These are phyloP conservation scores for Sisyra nigra DNA, from an alignment of 2,888 invertebrate species.

Conservation along the genomic window DNA sequence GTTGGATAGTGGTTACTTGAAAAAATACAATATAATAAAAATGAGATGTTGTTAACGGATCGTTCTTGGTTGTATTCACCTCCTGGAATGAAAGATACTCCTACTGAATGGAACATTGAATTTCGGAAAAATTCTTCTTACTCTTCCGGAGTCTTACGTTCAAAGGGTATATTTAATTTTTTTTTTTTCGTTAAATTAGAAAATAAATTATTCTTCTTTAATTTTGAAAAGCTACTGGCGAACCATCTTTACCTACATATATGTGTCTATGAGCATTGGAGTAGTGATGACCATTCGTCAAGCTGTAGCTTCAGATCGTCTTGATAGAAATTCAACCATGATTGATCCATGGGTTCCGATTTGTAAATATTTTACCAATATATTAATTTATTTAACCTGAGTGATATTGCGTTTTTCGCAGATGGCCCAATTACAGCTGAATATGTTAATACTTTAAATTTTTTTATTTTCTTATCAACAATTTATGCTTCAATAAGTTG, in stretches of 20 bases:
- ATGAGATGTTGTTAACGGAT: conserved; percentile 52
- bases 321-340: conserved; percentile 42
- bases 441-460: not conserved
- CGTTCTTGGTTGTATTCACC: conserved; percentile 72
- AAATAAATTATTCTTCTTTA: conserved; percentile 10
- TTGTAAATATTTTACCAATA: conserved; percentile 30
- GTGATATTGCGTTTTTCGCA: too few species aligned
- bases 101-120: conserved; percentile 55
- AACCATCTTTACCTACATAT: too few species aligned
- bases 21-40: conserved; percentile 43
- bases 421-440: conserved; percentile 4
- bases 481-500: not conserved
- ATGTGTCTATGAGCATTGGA: conserved; percentile 27
- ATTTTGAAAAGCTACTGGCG: conserved; percentile 29
- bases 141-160: conserved; percentile 47
- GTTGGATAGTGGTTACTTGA: conserved; percentile 64
- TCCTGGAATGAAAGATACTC: conserved; percentile 63
- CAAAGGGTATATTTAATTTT: conserved; percentile 40
- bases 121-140: conserved; percentile 49
- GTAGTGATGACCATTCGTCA: conserved; percentile 48
- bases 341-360: conserved; percentile 39
- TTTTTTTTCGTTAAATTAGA: not conserved
- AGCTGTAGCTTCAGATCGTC: conserved; percentile 47
- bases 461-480: conserved; percentile 1
- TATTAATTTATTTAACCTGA: too few species aligned